A percentile compares a stretch with the other conserved stretches of the same genome.
These are phyloP conservation scores for Montipora efflorescens DNA, from an alignment of 64 coral and sea anemone species.

Conservation along the genomic window DNA sequence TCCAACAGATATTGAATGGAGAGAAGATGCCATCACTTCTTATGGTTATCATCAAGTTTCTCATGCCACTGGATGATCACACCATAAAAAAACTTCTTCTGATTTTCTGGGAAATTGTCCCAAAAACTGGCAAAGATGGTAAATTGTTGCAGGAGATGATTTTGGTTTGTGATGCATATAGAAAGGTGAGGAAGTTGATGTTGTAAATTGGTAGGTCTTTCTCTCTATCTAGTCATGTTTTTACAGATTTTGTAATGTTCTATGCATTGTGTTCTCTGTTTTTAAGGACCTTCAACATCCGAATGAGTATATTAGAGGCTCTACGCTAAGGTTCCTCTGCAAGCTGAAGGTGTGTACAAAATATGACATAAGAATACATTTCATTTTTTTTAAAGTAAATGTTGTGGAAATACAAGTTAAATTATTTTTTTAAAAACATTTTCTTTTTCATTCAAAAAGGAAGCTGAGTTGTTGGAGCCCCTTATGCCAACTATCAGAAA, in stretches of 20 bases:
- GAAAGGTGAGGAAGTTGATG: conserved; percentile 72
- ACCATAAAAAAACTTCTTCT: conserved; percentile 96
- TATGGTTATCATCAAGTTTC: conserved; percentile 97
- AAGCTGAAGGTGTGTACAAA: conserved; percentile 83
- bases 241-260: neutral
- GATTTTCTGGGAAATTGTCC: conserved; percentile 99
- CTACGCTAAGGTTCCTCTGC: conserved; percentile 95
- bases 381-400: too few relatives aligned
- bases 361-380: neutral
- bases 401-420: too few relatives aligned
- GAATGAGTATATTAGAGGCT: conserved; percentile 98
- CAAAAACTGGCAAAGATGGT: conserved; percentile 95
- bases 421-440: neutral
- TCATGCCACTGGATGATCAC: conserved; percentile 95
- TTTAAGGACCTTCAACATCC: conserved; percentile 96
- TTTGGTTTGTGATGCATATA: conserved; percentile 98
- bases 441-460: conserved; percentile 38
- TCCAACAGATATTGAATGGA: conserved; percentile 94
- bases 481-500: conserved; percentile 97
- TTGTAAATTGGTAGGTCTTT: too few relatives aligned
- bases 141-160: conserved; percentile 99
- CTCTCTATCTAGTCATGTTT: too few relatives aligned
- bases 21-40: conserved; percentile 96
- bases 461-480: conserved; percentile 94
- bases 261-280: neutral